These are phyloP conservation scores for Bemisia tabaci DNA, from an alignment of 1,140 invertebrate species.

Conservation along the genomic window DNA sequence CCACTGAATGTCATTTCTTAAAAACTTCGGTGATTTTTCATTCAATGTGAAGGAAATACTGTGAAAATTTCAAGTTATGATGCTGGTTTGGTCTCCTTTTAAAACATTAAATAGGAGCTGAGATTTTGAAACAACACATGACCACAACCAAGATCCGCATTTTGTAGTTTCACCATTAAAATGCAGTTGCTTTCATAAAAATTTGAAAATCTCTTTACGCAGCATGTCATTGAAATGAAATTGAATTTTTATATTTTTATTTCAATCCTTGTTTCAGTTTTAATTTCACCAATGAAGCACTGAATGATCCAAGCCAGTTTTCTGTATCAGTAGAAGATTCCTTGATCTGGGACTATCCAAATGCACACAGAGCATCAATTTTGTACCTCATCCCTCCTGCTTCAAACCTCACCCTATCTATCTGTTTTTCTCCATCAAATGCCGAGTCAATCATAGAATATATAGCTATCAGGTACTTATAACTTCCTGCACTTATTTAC, in stretches of 20 bases:
- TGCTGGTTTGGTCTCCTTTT: too few species aligned
- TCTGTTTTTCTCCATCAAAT: slow-evolving; percentile 19
- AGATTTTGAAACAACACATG: too few species aligned
- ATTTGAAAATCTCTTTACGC: too few species aligned
- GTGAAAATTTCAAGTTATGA: too few species aligned
- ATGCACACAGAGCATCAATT: neutral
- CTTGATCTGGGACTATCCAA: neutral
- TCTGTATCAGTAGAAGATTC: neutral
- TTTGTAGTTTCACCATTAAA: too few species aligned
- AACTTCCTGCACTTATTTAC: neutral
- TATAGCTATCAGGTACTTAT: slow-evolving; percentile 13
- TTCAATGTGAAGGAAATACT: too few species aligned
- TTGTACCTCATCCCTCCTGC: slow-evolving; percentile 24
- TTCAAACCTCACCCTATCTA: slow-evolving; percentile 21
- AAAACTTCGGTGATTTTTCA: too few species aligned
- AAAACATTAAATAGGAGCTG: too few species aligned
- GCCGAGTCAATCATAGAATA: slow-evolving; percentile 7
- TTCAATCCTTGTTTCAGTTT: neutral
- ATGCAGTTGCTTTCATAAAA: too few species aligned
- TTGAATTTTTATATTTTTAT: neutral
- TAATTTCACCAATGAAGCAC: neutral
- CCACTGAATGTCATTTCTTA: too few species aligned
- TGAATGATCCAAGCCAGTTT: neutral
- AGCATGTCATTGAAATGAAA: too few species aligned
- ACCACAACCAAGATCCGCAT: too few species aligned